Percentiles rank a stretch among this genome's conserved stretches.
Conservation (phyloP, 2,797 vertebrate genomes). For the Phoebastria nigripes region DNA sequence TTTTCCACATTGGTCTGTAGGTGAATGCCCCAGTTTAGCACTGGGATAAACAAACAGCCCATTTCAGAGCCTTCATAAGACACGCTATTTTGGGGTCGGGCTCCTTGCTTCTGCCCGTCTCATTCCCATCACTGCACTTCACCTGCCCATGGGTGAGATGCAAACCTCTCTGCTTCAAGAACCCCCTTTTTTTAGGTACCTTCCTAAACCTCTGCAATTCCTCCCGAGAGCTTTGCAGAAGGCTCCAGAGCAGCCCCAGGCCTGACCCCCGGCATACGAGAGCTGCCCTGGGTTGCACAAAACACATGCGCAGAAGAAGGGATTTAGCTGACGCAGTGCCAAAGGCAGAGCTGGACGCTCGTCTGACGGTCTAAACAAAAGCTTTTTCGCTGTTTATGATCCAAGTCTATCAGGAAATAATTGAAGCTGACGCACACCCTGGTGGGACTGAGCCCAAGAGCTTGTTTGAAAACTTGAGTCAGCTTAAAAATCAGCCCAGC, state of each 20-base stretch:
- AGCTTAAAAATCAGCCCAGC: background rate
- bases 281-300: background rate
- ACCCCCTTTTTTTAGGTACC: background rate
- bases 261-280: rapidly evolving
- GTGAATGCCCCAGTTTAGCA: background rate
- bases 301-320: rapidly evolving
- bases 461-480: background rate
- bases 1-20: background rate
- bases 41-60: background rate
- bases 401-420: constrained; percentile 9
- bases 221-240: background rate
- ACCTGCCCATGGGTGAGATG: background rate
- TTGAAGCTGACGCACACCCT: background rate
- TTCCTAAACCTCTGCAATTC: background rate
- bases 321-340: background rate
- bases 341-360: background rate
- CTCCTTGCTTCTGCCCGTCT: background rate
- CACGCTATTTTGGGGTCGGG: background rate
- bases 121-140: background rate
- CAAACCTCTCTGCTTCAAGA: background rate
- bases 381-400: background rate
- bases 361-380: background rate
- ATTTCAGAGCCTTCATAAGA: background rate
- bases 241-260: background rate
- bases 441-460: background rate